Evolutionary conservation across 37 sponge, comb jelly and placozoan species (phyloP).

Genomic region (Oscarella lobularis): DNA sequence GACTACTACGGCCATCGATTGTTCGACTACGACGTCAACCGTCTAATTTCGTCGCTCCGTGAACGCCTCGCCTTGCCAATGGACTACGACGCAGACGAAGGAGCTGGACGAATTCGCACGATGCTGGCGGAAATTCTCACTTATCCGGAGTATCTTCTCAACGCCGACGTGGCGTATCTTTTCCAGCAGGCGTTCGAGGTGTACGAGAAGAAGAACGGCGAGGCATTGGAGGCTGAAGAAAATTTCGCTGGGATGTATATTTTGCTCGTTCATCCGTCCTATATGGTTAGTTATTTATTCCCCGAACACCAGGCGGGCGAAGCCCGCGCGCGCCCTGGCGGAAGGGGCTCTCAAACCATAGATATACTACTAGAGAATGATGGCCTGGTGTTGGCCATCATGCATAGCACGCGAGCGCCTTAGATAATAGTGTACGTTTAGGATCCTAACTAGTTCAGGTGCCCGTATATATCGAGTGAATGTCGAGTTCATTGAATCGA

Average conservation of each 20-base stretch:
- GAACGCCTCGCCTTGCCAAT: background rate
- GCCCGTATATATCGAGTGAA: no score
- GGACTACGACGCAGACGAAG: background rate
- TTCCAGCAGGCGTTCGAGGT: background rate
- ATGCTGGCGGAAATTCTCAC: background rate
- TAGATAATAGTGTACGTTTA: no score
- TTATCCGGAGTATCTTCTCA: background rate
- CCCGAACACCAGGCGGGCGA: no score
- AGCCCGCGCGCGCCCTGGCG: no score
- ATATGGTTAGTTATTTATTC: no score
- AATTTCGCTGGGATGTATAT: background rate
- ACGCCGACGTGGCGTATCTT: background rate
- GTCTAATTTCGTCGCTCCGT: background rate
- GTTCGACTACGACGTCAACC: background rate
- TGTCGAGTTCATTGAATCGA: no score
- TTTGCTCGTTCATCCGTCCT: background rate
- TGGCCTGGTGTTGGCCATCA: no score
- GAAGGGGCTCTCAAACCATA: no score
- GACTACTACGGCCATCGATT: background rate
- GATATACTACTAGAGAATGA: no score
- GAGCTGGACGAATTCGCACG: background rate
- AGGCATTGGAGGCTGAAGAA: background rate
- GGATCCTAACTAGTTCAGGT: no score
- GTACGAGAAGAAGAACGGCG: background rate
- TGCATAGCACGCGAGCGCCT: no score